Conservation (phyloP, 2,113 vertebrate species). For the Nannobrachium achirus region DNA sequence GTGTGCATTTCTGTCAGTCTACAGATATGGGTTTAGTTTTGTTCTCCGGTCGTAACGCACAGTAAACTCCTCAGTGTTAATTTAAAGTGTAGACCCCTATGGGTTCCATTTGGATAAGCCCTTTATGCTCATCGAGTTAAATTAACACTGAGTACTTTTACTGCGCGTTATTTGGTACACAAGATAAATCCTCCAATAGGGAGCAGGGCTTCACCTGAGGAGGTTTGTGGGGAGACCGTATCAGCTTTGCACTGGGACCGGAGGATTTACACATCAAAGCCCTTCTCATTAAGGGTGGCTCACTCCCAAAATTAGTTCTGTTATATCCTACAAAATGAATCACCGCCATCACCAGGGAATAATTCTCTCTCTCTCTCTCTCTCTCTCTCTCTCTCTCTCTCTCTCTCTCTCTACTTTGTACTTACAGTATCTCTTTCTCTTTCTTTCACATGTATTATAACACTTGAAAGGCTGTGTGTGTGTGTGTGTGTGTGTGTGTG, state of each 20-base stretch:
- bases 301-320: constrained; percentile 69
- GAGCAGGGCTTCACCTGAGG: constrained; percentile 57
- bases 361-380: neutral
- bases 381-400: neutral
- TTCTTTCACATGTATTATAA: neutral
- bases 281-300: constrained; percentile 67
- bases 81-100: too few species aligned
- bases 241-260: constrained; percentile 53
- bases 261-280: constrained; percentile 79
- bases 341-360: constrained; percentile 45
- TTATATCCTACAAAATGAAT: constrained; percentile 64
- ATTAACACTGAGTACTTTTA: too few species aligned
- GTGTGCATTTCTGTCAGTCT: constrained; percentile 3
- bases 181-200: constrained; percentile 58
- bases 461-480: constrained; percentile 30
- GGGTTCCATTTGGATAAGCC: too few species aligned
- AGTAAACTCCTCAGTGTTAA: too few species aligned
- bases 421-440: neutral
- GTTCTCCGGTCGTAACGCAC: constrained; percentile 26
- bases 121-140: too few species aligned
- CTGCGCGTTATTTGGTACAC: constrained; percentile 27
- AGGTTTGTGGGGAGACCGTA: constrained; percentile 57
- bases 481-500: neutral
- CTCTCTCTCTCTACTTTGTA: neutral
- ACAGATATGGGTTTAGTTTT: constrained; percentile 31